phyloP scores from a whole-genome alignment of 2,797 vertebrate genomes.

The Taenioides sp. region DNA sequence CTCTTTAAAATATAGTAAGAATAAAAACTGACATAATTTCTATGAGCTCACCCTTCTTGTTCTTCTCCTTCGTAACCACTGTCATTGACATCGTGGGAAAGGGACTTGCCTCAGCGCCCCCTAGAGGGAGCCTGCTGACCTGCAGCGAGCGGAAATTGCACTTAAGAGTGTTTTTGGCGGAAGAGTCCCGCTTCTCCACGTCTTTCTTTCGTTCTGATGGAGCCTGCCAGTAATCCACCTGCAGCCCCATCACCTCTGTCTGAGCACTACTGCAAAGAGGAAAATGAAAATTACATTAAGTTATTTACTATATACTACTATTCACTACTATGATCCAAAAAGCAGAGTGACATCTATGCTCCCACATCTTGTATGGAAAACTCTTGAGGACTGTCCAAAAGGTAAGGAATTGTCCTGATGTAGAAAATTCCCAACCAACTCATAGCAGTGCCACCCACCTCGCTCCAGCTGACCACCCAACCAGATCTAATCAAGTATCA shows the following conservation, averaged over 20 bases:
- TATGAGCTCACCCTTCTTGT: slow-evolving; percentile 88
- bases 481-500: no score
- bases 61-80: slow-evolving; percentile 97
- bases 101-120: slow-evolving; percentile 78
- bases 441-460: no score
- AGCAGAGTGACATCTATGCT: no score
- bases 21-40: not conserved
- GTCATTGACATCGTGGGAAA: slow-evolving; percentile 96
- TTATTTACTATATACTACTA: not conserved
- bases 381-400: no score
- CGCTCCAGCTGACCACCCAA: no score
- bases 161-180: slow-evolving; percentile 95
- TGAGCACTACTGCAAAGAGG: slow-evolving; percentile 71
- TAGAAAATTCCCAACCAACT: no score
- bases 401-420: no score
- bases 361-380: no score
- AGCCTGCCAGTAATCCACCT: slow-evolving; percentile 97
- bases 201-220: slow-evolving; percentile 89
- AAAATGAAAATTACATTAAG: not conserved
- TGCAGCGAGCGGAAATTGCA: slow-evolving; percentile 99
- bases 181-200: slow-evolving; percentile 88
- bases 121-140: slow-evolving; percentile 93
- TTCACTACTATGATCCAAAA: no score
- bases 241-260: slow-evolving; percentile 93
- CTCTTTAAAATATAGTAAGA: not conserved